Conservation (phyloP, 2,797 vertebrate genomes). For the Danio kyathit region DNA sequence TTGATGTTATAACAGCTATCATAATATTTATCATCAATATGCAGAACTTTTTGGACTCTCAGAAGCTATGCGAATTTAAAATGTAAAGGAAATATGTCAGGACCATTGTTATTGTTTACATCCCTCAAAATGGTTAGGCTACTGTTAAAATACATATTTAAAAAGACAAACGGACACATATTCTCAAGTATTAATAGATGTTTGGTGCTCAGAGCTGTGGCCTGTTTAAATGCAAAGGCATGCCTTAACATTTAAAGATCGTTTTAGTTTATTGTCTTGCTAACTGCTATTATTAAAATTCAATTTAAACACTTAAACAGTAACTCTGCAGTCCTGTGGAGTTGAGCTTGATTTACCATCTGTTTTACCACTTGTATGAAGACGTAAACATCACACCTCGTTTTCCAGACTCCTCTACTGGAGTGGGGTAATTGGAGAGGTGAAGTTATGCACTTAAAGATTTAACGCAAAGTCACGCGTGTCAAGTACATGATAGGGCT, state of each 20-base stretch:
- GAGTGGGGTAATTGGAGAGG: neutral
- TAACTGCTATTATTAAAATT: conserved; percentile 31
- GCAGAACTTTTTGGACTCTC: too few relatives aligned
- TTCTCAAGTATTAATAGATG: neutral
- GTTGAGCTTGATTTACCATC: neutral
- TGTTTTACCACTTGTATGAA: conserved; percentile 30
- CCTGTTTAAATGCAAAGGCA: neutral
- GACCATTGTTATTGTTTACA: too few relatives aligned
- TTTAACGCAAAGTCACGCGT: conserved; percentile 33
- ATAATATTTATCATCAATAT: too few relatives aligned
- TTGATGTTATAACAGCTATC: too few relatives aligned
- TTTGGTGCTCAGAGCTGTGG: neutral
- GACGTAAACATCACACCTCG: conserved; percentile 2
- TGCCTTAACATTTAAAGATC: conserved; percentile 16
- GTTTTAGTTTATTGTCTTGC: conserved; percentile 38
- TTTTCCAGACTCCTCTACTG: conserved; percentile 11
- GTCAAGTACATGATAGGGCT: conserved; percentile 28
- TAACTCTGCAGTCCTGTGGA: conserved; percentile 3
- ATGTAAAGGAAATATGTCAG: too few relatives aligned
- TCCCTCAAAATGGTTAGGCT: too few relatives aligned
- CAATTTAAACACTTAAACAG: neutral
- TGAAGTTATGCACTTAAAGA: conserved; percentile 14
- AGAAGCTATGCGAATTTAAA: too few relatives aligned
- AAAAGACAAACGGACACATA: neutral
- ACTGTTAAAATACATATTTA: neutral